Base-by-base conservation (phyloP, 1,140 invertebrate genomes). In the Orchestia grillus region DNA sequence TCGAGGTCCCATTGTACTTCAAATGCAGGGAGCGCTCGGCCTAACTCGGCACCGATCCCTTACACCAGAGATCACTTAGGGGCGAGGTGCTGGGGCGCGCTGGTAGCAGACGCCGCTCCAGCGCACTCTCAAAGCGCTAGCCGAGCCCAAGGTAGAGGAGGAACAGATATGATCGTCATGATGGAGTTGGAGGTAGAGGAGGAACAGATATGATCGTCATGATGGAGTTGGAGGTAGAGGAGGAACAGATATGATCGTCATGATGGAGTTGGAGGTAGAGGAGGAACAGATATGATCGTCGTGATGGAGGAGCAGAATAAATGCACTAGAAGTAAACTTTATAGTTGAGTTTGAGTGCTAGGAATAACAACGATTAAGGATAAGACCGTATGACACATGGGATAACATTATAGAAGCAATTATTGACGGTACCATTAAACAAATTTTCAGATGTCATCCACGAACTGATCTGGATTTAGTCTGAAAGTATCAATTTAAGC, bases 31-130 rank as follows among this genome's bases (percentile, higher is more conserved):
- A 77, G 62, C 62, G 62, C 62, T 77, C 88, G 47, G n/a, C n/a
- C 53, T 53, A 44, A 90, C 53, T 87, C 53, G 62, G 62, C 91
- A 15, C 53, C n/a, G 53, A 62, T 96, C 40, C 96, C 95, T 40
- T 96, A 53, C 94, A 53, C 41, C 42, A 95, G 57, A 62, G 94
- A 41, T 41, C 42, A 95, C n/a, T 15, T n/a, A 41, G 96, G 41
- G 4, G 87, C 43, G 0, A 40, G 87, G 87, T 57, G n/a, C 94
- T 95, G 3, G 19, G 77, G 44, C 40, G 45, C 42, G n/a, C 8
- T 77, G n/a, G 77, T 15, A 19, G 47, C 47, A 8, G 47, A 19
- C 47, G 19, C 6, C 6, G 47, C 19, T 53, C 11, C 62, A 77
- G 62, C 28, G 28, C 1, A 3, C 1, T 8, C 11, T 36, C 11